phyloP scores from a whole-genome alignment of 2,888 invertebrate genomes.

The Agonum fuliginosum region DNA sequence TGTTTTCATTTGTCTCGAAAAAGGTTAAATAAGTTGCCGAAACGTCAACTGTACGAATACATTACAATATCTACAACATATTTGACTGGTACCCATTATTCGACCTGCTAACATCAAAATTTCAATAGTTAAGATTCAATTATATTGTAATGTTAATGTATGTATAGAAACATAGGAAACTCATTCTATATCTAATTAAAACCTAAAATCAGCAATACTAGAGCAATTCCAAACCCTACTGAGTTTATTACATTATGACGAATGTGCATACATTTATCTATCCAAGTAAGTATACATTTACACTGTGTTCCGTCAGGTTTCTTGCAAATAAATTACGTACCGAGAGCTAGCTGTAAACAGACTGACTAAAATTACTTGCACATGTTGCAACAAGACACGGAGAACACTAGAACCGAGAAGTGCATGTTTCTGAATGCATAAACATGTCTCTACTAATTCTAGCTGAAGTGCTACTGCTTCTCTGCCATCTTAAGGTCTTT shows the following conservation, averaged over 20 bases:
- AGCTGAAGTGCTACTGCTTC: conserved; percentile 12
- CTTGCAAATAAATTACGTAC: conserved; percentile 39
- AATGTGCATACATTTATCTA: conserved; percentile 35
- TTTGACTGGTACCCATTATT: too few relatives aligned
- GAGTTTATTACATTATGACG: conserved; percentile 17
- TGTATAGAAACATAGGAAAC: too few relatives aligned
- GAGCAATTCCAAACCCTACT: conserved; percentile 1
- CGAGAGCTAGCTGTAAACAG: conserved; percentile 20
- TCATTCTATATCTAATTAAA: too few relatives aligned
- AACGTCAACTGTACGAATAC: too few relatives aligned
- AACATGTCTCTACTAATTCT: conserved; percentile 26
- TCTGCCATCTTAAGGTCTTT: background rate
- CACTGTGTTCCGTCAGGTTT: conserved; percentile 4
- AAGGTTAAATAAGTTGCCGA: too few relatives aligned
- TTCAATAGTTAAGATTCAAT: too few relatives aligned
- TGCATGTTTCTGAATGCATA: conserved; percentile 37
- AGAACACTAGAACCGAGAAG: background rate
- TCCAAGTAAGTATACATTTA: conserved; percentile 19
- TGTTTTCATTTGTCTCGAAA: too few relatives aligned
- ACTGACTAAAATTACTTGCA: conserved; percentile 34
- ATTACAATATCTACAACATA: too few relatives aligned
- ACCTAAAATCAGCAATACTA: background rate
- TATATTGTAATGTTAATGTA: too few relatives aligned
- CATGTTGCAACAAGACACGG: conserved; percentile 19
- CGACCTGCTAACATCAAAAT: too few relatives aligned